These are phyloP conservation scores for Thymelicus sylvestris DNA, from an alignment of 2,888 invertebrate species.

Conservation along the genomic window DNA sequence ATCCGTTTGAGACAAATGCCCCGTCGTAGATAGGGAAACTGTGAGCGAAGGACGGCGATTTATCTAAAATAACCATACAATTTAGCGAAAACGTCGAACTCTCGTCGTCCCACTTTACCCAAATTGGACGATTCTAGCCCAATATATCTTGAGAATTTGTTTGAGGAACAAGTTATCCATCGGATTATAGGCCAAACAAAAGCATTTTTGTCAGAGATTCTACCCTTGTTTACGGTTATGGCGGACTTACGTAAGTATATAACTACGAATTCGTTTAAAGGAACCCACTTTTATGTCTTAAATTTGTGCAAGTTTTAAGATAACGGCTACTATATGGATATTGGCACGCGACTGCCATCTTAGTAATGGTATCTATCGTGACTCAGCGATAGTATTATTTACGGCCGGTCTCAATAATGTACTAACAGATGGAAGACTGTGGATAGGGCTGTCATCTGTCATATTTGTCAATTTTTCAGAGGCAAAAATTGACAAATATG, in stretches of 20 bases:
- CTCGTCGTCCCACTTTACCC: slow-evolving; percentile 77
- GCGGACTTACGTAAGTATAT: slow-evolving; percentile 65
- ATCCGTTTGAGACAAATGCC: slow-evolving; percentile 76
- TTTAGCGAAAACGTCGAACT: slow-evolving; percentile 77
- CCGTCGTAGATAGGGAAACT: slow-evolving; percentile 75
- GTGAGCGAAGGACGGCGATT: slow-evolving; percentile 74
- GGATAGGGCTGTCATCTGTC: too few species aligned
- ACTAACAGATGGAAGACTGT: too few species aligned
- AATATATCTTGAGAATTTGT: slow-evolving; percentile 79
- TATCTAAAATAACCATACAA: slow-evolving; percentile 82
- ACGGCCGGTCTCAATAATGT: too few species aligned
- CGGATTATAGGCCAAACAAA: slow-evolving; percentile 68
- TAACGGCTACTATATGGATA: slow-evolving; percentile 24
- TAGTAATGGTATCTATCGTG: slow-evolving; percentile 7
- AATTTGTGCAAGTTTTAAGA: slow-evolving; percentile 32
- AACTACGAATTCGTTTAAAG: slow-evolving; percentile 46
- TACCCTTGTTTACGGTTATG: slow-evolving; percentile 73
- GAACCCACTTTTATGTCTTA: slow-evolving; percentile 37
- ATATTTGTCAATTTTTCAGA: too few species aligned
- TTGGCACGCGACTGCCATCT: slow-evolving; percentile 24
- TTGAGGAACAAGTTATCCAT: slow-evolving; percentile 72
- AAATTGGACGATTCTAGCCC: slow-evolving; percentile 79
- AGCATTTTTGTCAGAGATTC: slow-evolving; percentile 71
- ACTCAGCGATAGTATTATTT: slow-evolving; percentile 14
- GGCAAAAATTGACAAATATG: too few species aligned